phyloP scores from a whole-genome alignment of 2,888 invertebrate genomes.

The Pteria penguin region DNA sequence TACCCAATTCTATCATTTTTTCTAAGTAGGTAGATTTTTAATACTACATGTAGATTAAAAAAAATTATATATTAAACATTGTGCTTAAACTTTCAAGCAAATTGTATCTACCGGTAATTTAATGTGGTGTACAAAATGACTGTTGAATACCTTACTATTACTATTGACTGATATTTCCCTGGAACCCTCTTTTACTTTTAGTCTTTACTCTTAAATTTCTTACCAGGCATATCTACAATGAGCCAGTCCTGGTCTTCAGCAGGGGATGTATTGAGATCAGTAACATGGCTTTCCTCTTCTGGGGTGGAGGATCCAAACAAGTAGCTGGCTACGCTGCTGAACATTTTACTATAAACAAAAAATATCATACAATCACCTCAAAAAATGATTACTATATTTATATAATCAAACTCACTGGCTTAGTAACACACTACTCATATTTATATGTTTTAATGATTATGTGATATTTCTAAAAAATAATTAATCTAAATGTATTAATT shows the following conservation, averaged over 20 bases:
- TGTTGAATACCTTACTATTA: too few relatives aligned
- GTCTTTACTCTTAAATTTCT: too few relatives aligned
- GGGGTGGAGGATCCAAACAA: slow-evolving; percentile 62
- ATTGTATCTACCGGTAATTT: too few relatives aligned
- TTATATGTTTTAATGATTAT: not conserved
- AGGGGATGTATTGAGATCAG: slow-evolving; percentile 54
- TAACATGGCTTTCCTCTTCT: slow-evolving; percentile 42
- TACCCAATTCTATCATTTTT: too few relatives aligned
- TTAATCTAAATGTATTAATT: too few relatives aligned
- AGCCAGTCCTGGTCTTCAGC: slow-evolving; percentile 58
- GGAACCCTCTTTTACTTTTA: too few relatives aligned
- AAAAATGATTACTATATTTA: not conserved
- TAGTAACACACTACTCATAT: not conserved
- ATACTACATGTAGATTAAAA: too few relatives aligned
- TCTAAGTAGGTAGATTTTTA: too few relatives aligned
- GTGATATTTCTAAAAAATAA: not conserved
- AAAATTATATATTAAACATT: too few relatives aligned
- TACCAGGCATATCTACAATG: slow-evolving; percentile 57
- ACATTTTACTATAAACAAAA: slow-evolving; percentile 46
- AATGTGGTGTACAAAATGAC: too few relatives aligned
- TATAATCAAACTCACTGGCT: not conserved
- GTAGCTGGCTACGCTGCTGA: slow-evolving; percentile 65
- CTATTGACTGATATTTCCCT: too few relatives aligned
- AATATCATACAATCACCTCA: not conserved
- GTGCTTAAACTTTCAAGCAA: too few relatives aligned